Base-by-base conservation (phyloP, 2,113 vertebrate species). In the Rallus limicola region DNA sequence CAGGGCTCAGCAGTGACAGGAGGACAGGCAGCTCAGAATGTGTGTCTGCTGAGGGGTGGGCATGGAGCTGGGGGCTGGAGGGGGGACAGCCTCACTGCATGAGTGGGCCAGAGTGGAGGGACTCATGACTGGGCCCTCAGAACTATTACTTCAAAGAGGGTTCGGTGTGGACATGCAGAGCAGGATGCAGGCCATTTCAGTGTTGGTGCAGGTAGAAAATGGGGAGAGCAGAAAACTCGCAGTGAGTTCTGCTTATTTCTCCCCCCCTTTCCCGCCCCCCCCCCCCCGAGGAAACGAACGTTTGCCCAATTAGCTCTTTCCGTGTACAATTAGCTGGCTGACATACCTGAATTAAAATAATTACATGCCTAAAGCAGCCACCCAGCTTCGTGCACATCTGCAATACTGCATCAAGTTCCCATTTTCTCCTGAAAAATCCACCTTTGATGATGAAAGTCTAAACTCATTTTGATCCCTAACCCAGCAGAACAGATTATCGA, bases 291-390 rank as follows among this genome's bases (percentile, higher is more conserved):
- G 80, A 88, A 92, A 95, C 82, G n/a, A 83, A 95, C 89, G 85
- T 93, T 25, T 93, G 58, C 59, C 70, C 90, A 85, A 84, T 95
- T 96, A 93, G 77, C 62, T 95, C 62, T 44, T 96, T 97, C 95
- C 93, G 69, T 28, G 77, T 82, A 40, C 86, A 94, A 94, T 93
- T 92, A 92, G 9, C 86, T 72, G 56, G 21, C 92, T 94, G 86
- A 71, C 93, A 78, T 64, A 65, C 63, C 42, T 26, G 6, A 95
- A 87, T 94, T 86, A 82, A 79, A 89, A 92, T 94, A 94, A 93
- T 72, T 88, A 44, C 74, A 72, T 59, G 88, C 86, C 77, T 88
- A 92, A 84, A 94, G 86, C 88, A 94, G 80, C 36, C 70, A 82
- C 26, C 58, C 81, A 79, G n/a, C 80, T 90, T 58, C 58, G 40